phyloP scores from a whole-genome alignment of 2,113 vertebrate genomes.

The Pseudopipra pipra region DNA sequence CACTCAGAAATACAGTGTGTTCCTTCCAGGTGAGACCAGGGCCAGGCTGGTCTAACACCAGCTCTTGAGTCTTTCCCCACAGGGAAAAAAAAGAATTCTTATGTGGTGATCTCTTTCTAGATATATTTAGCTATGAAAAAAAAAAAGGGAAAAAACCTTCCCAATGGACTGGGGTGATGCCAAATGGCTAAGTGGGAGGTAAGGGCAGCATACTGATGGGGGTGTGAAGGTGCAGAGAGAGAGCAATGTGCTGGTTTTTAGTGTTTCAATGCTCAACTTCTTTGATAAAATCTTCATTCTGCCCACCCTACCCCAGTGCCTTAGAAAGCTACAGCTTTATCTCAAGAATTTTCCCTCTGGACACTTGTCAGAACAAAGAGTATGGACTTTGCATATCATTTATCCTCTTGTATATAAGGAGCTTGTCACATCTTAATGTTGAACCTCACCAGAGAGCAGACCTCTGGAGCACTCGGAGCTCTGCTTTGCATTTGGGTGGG shows the following conservation, averaged over 20 bases:
- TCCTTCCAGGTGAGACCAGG: background rate
- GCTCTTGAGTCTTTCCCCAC: background rate
- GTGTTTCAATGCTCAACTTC: slow-evolving; percentile 29
- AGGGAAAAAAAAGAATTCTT: background rate
- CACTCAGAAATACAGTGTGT: background rate
- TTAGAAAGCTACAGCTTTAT: slow-evolving; percentile 66
- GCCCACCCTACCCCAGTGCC: slow-evolving; percentile 57
- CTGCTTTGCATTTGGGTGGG: slow-evolving; percentile 65
- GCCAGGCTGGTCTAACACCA: background rate
- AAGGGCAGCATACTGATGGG: background rate
- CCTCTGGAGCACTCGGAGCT: slow-evolving; percentile 8
- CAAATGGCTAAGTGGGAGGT: background rate
- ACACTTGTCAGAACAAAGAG: slow-evolving; percentile 70
- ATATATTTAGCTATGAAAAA: background rate
- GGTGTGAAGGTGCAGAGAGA: background rate
- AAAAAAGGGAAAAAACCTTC: background rate
- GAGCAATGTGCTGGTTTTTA: background rate
- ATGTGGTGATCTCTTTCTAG: background rate
- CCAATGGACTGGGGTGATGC: background rate
- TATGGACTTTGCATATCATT: slow-evolving; percentile 73
- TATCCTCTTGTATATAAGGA: slow-evolving; percentile 70
- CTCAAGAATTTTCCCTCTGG: slow-evolving; percentile 65
- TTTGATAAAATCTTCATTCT: slow-evolving; percentile 67
- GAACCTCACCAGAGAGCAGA: slow-evolving; percentile 69
- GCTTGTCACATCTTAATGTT: slow-evolving; percentile 72